These are phyloP conservation scores for Elanoides forficatus DNA, from an alignment of 2,113 vertebrate genomes.

Conservation along the genomic window DNA sequence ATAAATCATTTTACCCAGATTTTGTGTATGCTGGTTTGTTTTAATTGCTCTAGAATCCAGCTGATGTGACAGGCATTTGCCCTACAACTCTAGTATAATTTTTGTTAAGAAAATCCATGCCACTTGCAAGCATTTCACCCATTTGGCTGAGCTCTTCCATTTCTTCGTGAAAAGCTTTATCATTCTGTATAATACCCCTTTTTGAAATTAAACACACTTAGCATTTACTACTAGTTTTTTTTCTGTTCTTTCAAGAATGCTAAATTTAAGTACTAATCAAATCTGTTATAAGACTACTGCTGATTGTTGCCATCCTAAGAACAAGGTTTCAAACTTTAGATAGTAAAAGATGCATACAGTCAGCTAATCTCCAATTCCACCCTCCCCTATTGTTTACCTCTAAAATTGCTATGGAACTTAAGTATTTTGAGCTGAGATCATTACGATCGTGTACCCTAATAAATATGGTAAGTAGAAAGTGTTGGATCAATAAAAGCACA, in stretches of 20 bases:
- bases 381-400: neutral
- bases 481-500: neutral
- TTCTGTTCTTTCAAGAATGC: neutral
- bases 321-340: neutral
- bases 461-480: fast-evolving
- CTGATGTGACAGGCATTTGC: neutral
- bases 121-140: neutral
- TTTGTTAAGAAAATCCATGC: neutral
- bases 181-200: neutral
- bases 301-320: neutral
- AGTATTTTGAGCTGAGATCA: neutral
- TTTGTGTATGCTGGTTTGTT: neutral
- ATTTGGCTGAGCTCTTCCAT: neutral
- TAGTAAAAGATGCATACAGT: neutral
- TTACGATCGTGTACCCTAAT: neutral
- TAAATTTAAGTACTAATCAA: neutral
- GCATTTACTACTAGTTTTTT: neutral
- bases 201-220: neutral
- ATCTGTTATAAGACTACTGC: neutral
- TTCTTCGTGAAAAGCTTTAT: neutral
- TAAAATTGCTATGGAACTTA: neutral
- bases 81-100: neutral
- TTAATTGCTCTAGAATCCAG: neutral
- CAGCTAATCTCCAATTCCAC: neutral
- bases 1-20: neutral